Evolutionary conservation across 1,140 invertebrate genomes (phyloP), one percentile per base, ranked within the genome.

Genomic region (Trachymyrmex septentrionalis): DNA sequence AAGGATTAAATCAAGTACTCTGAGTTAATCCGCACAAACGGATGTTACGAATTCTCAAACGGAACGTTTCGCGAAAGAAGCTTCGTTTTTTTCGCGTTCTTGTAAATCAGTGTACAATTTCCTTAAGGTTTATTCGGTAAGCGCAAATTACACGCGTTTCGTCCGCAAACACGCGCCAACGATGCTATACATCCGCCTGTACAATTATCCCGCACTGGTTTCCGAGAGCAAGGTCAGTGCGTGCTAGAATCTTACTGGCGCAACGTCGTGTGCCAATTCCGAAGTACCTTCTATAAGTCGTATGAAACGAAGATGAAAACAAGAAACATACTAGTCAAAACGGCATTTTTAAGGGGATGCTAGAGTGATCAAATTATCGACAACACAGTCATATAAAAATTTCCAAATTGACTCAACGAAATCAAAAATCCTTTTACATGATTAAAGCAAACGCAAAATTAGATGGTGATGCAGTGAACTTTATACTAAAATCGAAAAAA

Each of bases 151-250:
- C 67, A 73, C 24, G 77, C 64, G 34, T n/a, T 27, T 38, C 50
- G 24, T n/a, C 59, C 75, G 24, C 59, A 78, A 64, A 69, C 19
- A 50, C 59, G 30, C 63, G 63, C 48, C 50, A 80, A 80, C 66
- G 80, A 81, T 50, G 64, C n/a, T 73, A 57, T 12, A 34, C 34
- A 72, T 84, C 80, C 69, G 80, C 69, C 80, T 71, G 38, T 24
- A 61, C 38, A 84, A 84, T 84, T 84, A 84, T 84, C 69, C 80
- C 80, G 69, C 55, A 66, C 53, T 53, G 64, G 50, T 84, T 84
- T 75, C 57, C 80, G 80, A 73, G 80, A 84, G 80, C 80, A 84
- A 84, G 80, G 80, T 84, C 80, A 75, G 69, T 48, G 80, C 80
- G 69, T 63, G 69, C 69, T 55, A 75, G 55, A 50, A 72, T 73